Percentiles rank a stretch among this genome's conserved stretches.
These are phyloP conservation scores for Chamaetylas fuelleborni DNA, from an alignment of 2,113 vertebrate genomes.

Conservation along the genomic window DNA sequence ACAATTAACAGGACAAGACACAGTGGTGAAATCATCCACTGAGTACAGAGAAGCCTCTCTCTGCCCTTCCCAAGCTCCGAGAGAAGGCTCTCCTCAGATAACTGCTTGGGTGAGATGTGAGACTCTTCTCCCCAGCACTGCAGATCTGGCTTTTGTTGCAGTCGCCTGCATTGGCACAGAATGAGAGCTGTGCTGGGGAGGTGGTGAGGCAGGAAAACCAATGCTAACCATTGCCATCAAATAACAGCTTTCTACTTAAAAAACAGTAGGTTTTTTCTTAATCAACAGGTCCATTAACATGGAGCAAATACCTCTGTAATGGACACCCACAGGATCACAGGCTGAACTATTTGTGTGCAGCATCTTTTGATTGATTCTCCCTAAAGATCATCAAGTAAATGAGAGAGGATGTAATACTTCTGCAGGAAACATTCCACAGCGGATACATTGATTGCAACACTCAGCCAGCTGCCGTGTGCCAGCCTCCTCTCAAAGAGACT, in stretches of 20 bases:
- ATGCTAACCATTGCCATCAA: neutral
- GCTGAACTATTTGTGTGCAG: neutral
- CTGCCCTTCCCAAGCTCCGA: neutral
- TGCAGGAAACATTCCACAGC: conserved; percentile 57
- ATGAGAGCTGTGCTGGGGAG: neutral
- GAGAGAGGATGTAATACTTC: conserved; percentile 64
- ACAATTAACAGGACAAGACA: neutral
- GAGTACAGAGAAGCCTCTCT: neutral
- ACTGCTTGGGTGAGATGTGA: rapidly evolving
- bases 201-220: neutral
- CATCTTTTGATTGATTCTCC: conserved; percentile 62
- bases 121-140: neutral
- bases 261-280: conserved; percentile 23
- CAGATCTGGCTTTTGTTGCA: neutral
- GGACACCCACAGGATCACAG: conserved; percentile 18
- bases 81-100: neutral
- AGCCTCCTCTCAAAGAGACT: conserved; percentile 9
- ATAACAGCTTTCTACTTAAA: conserved; percentile 14
- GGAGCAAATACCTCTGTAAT: conserved; percentile 20
- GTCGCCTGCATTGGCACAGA: neutral
- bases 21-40: rapidly evolving
- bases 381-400: conserved; percentile 58
- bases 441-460: conserved; percentile 43
- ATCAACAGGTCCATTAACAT: conserved; percentile 53
- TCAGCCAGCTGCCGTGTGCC: conserved; percentile 34